Conservation (phyloP, 2,797 vertebrate species). For the Hydrophis major region DNA sequence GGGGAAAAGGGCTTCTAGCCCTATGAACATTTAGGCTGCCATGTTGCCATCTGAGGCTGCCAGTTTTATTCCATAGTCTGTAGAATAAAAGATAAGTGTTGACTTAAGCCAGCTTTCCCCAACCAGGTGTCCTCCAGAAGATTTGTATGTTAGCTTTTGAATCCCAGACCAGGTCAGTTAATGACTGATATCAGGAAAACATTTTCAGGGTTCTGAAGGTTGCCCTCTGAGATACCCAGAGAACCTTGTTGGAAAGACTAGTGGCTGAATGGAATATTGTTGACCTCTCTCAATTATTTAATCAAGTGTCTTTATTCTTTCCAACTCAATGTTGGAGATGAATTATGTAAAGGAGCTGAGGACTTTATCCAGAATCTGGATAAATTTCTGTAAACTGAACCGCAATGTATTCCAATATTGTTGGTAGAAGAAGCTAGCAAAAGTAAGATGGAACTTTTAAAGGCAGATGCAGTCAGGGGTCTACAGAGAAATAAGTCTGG, state of each 20-base stretch:
- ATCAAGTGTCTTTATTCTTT: neutral
- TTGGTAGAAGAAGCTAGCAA: neutral
- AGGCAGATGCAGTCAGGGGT: neutral
- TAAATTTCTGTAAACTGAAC: neutral
- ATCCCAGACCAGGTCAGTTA: neutral
- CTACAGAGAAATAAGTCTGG: neutral
- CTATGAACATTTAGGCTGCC: constrained; percentile 58
- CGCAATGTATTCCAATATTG: neutral
- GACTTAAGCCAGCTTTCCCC: neutral
- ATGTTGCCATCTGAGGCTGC: constrained; percentile 38
- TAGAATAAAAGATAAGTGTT: neutral
- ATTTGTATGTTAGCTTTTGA: neutral
- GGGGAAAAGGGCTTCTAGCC: constrained; percentile 56
- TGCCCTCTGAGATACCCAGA: neutral
- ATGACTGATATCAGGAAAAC: neutral
- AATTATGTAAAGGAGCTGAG: neutral
- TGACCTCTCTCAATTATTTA: neutral
- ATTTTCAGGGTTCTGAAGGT: neutral
- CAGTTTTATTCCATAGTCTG: constrained; percentile 28
- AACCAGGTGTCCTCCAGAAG: neutral
- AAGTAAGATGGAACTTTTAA: neutral
- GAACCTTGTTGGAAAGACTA: neutral
- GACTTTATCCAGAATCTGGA: neutral
- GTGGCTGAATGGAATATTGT: neutral
- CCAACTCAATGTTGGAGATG: neutral